These are phyloP conservation scores for Hyalella azteca DNA, from an alignment of 2,888 invertebrate genomes.

Conservation along the genomic window DNA sequence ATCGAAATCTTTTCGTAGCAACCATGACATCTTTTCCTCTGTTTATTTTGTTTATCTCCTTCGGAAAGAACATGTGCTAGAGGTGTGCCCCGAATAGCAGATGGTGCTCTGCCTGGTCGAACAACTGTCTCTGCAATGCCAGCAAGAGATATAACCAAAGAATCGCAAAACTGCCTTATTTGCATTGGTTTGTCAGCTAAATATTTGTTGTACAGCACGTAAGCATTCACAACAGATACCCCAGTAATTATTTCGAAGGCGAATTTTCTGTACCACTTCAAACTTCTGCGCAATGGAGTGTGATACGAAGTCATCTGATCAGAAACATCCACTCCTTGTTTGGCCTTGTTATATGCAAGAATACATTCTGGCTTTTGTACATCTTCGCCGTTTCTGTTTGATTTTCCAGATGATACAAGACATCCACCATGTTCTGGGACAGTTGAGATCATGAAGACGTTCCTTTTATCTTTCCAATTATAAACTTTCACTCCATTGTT, in stretches of 20 bases:
- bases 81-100: neutral
- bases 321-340: constrained; percentile 39
- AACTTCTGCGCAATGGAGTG: neutral
- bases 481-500: constrained; percentile 29
- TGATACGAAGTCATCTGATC: constrained; percentile 41
- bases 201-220: constrained; percentile 38
- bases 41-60: constrained; percentile 1
- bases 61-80: neutral
- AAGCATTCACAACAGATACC: constrained; percentile 32
- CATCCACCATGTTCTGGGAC: constrained; percentile 22
- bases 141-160: neutral
- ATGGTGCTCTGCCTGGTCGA: neutral
- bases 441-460: constrained; percentile 38
- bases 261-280: constrained; percentile 32
- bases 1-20: constrained; percentile 35
- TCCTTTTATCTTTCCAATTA: constrained; percentile 39
- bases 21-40: constrained; percentile 1
- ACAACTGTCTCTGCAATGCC: neutral
- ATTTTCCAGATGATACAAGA: constrained; percentile 25
- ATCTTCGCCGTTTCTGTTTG: constrained; percentile 33
- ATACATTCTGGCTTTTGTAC: constrained; percentile 39
- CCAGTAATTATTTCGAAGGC: constrained; percentile 26
- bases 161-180: neutral
- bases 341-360: constrained; percentile 37
- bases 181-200: neutral